Evolutionary conservation across 2,113 vertebrate species (phyloP).

Genomic region (Sardina pilchardus): DNA sequence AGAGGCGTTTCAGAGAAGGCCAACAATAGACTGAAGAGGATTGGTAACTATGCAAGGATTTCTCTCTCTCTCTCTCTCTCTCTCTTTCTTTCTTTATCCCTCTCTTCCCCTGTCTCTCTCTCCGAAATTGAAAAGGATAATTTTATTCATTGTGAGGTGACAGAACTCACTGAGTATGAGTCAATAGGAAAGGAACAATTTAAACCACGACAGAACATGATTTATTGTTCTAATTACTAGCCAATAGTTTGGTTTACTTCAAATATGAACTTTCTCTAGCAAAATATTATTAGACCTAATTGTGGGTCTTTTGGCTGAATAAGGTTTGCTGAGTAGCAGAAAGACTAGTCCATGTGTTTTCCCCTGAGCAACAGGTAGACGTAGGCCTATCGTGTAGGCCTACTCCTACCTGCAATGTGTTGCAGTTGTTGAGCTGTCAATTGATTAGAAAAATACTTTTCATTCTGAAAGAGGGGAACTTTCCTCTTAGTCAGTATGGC

Average conservation of each 20-base stretch:
- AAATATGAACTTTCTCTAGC: background rate
- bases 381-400: background rate
- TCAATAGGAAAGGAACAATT: background rate
- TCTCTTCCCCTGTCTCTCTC: slow-evolving; percentile 39
- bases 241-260: background rate
- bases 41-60: background rate
- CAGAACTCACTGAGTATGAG: background rate
- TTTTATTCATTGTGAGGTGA: background rate
- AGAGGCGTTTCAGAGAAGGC: background rate
- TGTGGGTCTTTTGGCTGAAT: background rate
- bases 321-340: too few species aligned
- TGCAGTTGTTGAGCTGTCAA: too few species aligned
- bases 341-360: background rate
- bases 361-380: background rate
- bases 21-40: background rate
- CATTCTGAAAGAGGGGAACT: background rate
- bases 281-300: background rate
- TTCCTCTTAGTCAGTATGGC: background rate
- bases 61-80: slow-evolving; percentile 26
- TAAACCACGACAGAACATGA: background rate
- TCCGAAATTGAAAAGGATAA: background rate
- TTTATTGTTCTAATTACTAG: background rate
- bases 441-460: background rate
- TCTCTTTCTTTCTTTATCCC: too few species aligned
- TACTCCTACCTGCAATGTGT: background rate